phyloP scores from a whole-genome alignment of 2,888 invertebrate genomes.

The Candidula unifasciata region DNA sequence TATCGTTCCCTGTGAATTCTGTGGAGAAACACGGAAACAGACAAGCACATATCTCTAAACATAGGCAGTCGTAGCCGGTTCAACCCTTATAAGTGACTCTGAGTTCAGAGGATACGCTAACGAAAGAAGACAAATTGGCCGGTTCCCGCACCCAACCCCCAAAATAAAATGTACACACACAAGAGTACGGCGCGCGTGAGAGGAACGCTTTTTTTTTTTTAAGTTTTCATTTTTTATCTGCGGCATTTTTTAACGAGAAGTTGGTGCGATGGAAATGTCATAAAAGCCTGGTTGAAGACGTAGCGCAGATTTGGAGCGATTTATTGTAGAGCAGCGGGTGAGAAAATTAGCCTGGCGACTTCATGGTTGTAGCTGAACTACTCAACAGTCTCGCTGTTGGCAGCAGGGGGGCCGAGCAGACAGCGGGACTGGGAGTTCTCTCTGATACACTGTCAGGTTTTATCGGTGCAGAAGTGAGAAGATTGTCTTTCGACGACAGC shows the following conservation, averaged over 20 bases:
- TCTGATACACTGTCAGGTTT: no score
- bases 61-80: not conserved
- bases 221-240: not conserved
- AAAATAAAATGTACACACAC: not conserved
- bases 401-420: not conserved
- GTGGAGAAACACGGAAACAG: no score
- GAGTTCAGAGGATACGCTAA: not conserved
- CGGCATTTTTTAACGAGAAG: conserved; percentile 3
- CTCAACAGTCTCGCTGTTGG: no score
- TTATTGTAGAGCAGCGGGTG: conserved; percentile 1
- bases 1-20: no score
- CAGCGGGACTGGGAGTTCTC: not conserved
- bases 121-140: conserved; percentile 11
- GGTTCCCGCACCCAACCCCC: not conserved
- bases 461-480: no score
- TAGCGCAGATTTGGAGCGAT: not conserved
- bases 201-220: not conserved
- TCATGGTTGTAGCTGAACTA: not conserved
- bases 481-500: no score
- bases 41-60: not conserved
- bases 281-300: not conserved
- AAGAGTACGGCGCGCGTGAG: not conserved
- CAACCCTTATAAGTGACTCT: not conserved
- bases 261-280: conserved; percentile 28
- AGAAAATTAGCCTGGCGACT: not conserved